These are phyloP conservation scores for Ruditapes philippinarum DNA, from an alignment of 1,140 invertebrate species.

Conservation along the genomic window DNA sequence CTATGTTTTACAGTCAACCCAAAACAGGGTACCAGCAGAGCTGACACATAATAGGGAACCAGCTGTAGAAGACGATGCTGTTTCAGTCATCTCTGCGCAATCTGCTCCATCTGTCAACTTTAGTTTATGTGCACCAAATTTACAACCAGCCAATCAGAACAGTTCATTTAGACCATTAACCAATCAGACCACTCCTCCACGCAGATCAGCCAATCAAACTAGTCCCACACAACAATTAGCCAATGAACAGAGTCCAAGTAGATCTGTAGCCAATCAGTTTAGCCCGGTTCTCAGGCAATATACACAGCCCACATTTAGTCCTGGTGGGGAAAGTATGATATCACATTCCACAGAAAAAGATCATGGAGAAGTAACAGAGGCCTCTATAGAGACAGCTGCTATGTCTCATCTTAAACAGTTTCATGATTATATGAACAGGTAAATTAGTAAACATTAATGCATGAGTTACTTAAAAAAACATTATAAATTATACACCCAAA, in stretches of 20 bases:
- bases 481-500: too few species aligned
- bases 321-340: slow-evolving; percentile 35
- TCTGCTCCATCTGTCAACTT: slow-evolving; percentile 46
- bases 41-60: slow-evolving; percentile 30
- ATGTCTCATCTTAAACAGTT: slow-evolving; percentile 59
- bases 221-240: slow-evolving; percentile 3
- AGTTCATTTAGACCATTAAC: slow-evolving; percentile 18
- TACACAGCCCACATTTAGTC: slow-evolving; percentile 31
- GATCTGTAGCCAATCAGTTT: slow-evolving; percentile 16
- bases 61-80: slow-evolving; percentile 1
- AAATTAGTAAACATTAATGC: too few species aligned
- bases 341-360: slow-evolving; percentile 56
- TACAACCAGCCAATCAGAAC: slow-evolving; percentile 44
- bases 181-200: slow-evolving; percentile 50
- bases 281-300: slow-evolving; percentile 31
- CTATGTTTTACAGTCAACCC: too few species aligned
- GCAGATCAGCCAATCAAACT: slow-evolving; percentile 2
- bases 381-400: slow-evolving; percentile 34
- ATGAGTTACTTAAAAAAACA: too few species aligned
- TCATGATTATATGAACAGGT: slow-evolving; percentile 73
- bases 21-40: too few species aligned
- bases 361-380: not conserved
- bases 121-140: slow-evolving; percentile 19
- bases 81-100: not conserved
- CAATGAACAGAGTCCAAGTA: slow-evolving; percentile 5